These are phyloP conservation scores for Patagioenas fasciata DNA, from an alignment of 2,113 vertebrate species.

Conservation along the genomic window DNA sequence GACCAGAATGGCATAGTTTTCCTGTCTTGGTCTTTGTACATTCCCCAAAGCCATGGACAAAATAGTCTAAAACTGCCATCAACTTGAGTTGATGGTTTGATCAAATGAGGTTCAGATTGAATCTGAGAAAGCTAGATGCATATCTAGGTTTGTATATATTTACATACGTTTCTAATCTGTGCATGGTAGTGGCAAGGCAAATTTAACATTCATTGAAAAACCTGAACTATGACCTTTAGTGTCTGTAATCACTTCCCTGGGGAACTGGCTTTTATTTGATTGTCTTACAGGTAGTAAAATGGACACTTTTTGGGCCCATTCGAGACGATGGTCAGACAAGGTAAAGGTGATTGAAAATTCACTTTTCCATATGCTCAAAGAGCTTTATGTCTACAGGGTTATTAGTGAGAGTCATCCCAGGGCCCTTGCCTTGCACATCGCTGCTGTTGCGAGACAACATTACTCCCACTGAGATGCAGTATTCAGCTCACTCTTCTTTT, in stretches of 20 bases:
- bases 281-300: background rate
- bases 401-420: rapidly evolving
- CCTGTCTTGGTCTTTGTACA: background rate
- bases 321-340: rapidly evolving
- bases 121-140: background rate
- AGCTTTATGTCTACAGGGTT: background rate
- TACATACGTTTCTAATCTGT: background rate
- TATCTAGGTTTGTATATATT: background rate
- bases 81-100: background rate
- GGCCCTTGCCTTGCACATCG: background rate
- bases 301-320: background rate
- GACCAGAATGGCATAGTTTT: background rate
- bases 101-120: background rate
- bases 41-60: background rate
- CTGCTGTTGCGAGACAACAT: background rate
- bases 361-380: background rate
- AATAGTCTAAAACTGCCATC: background rate
- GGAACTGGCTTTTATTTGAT: background rate
- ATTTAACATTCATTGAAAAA: background rate
- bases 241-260: background rate
- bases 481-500: background rate
- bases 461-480: background rate
- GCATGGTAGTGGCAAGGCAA: background rate
- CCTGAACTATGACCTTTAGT: background rate
- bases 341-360: background rate